phyloP scores from a whole-genome alignment of 1,140 invertebrate species.

The Anoplophora glabripennis region DNA sequence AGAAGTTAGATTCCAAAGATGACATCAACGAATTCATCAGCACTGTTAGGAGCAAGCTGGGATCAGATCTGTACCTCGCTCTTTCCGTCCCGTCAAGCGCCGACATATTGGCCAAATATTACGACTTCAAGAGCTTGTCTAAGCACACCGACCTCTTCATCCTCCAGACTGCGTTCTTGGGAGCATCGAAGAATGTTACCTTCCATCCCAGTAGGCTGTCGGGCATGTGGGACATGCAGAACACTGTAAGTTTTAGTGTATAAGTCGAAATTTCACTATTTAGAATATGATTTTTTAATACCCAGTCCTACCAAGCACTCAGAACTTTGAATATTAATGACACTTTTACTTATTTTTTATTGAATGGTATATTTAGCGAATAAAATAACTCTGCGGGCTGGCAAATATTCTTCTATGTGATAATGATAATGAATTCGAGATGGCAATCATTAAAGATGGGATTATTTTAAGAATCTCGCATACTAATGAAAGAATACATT shows the following conservation, averaged over 20 bases:
- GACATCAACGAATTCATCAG: constrained; percentile 58
- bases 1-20: constrained; percentile 55
- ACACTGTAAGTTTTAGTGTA: constrained; percentile 58
- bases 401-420: too few species aligned
- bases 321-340: too few species aligned
- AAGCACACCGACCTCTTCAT: constrained; percentile 65
- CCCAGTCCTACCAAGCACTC: too few species aligned
- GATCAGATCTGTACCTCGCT: constrained; percentile 56
- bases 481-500: too few species aligned
- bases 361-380: too few species aligned
- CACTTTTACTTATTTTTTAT: too few species aligned
- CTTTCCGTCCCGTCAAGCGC: constrained; percentile 60
- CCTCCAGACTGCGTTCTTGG: constrained; percentile 67
- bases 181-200: constrained; percentile 61
- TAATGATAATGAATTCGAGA: too few species aligned
- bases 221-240: constrained; percentile 74
- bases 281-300: too few species aligned
- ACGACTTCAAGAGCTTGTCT: constrained; percentile 62
- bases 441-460: too few species aligned
- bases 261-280: too few species aligned
- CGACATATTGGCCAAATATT: constrained; percentile 66
- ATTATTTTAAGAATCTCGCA: too few species aligned
- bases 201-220: constrained; percentile 75
- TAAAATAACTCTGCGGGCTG: too few species aligned
- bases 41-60: constrained; percentile 55